Percentiles rank a stretch among this genome's conserved stretches.
These are phyloP conservation scores for Azemiops feae DNA, from an alignment of 2,113 vertebrate genomes.

Conservation along the genomic window DNA sequence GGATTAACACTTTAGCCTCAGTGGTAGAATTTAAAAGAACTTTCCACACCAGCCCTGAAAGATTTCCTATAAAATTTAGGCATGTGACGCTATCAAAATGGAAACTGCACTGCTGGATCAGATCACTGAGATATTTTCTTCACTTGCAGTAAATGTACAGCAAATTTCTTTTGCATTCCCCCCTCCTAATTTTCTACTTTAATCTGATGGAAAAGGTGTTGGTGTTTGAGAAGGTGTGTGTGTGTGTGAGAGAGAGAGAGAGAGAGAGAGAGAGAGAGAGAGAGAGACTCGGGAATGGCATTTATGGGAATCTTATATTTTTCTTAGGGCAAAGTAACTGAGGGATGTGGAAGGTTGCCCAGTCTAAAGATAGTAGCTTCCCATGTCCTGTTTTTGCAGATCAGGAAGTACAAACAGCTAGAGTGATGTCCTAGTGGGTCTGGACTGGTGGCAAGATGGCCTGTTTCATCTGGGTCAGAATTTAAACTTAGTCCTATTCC, in stretches of 20 bases:
- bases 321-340: not conserved
- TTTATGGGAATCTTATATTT: not conserved
- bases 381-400: not conserved
- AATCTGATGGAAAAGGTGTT: not conserved
- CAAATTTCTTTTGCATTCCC: not conserved
- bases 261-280: too few species aligned
- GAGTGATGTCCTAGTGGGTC: not conserved
- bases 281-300: not conserved
- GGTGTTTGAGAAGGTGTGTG: not conserved
- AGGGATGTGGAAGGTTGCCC: not conserved
- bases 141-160: not conserved
- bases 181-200: not conserved
- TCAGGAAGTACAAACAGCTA: not conserved
- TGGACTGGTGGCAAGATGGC: not conserved
- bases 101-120: not conserved
- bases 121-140: not conserved
- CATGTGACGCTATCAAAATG: not conserved
- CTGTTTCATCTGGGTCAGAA: not conserved
- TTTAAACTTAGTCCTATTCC: not conserved
- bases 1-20: not conserved
- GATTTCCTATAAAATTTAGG: not conserved
- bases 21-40: not conserved
- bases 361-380: not conserved
- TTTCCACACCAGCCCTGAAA: not conserved
- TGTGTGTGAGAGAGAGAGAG: too few species aligned